These are phyloP conservation scores for Drepanosiphum platanoidis DNA, from an alignment of 2,888 invertebrate genomes.

Conservation along the genomic window DNA sequence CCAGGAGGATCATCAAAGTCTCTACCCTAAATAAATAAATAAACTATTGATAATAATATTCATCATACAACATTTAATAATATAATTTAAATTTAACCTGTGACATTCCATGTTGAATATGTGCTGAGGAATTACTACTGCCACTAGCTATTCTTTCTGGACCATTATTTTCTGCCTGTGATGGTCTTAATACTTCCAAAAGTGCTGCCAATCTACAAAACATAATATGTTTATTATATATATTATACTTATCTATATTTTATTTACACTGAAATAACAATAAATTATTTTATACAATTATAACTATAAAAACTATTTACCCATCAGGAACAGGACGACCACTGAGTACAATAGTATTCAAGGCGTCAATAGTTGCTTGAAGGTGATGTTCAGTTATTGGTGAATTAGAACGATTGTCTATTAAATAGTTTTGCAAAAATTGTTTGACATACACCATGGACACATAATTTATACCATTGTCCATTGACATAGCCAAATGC, in stretches of 20 bases:
- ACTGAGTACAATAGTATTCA: constrained; percentile 80
- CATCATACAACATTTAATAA: background rate
- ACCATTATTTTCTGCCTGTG: constrained; percentile 51
- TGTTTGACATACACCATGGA: constrained; percentile 92
- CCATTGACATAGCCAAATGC: constrained; percentile 85
- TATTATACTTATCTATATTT: background rate
- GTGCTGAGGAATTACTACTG: constrained; percentile 74
- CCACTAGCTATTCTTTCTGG: constrained; percentile 54
- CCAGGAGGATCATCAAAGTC: constrained; percentile 95
- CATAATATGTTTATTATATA: background rate
- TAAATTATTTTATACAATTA: background rate
- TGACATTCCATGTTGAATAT: constrained; percentile 92
- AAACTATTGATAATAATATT: constrained; percentile 63
- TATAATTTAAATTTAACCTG: constrained; percentile 70
- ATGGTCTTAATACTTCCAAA: constrained; percentile 74
- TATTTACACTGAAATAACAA: background rate
- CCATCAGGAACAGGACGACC: constrained; percentile 85
- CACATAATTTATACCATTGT: constrained; percentile 81
- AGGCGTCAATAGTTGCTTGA: constrained; percentile 84
- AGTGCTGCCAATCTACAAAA: constrained; percentile 73
- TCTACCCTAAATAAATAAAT: constrained; percentile 72
- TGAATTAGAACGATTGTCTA: constrained; percentile 83
- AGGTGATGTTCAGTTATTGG: constrained; percentile 86
- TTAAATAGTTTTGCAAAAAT: constrained; percentile 84
- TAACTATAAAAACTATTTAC: constrained; percentile 67